A percentile compares a stretch with the other conserved stretches of the same genome.
These are phyloP conservation scores for Artemia sinica DNA, from an alignment of 2,888 invertebrate genomes.

Conservation along the genomic window DNA sequence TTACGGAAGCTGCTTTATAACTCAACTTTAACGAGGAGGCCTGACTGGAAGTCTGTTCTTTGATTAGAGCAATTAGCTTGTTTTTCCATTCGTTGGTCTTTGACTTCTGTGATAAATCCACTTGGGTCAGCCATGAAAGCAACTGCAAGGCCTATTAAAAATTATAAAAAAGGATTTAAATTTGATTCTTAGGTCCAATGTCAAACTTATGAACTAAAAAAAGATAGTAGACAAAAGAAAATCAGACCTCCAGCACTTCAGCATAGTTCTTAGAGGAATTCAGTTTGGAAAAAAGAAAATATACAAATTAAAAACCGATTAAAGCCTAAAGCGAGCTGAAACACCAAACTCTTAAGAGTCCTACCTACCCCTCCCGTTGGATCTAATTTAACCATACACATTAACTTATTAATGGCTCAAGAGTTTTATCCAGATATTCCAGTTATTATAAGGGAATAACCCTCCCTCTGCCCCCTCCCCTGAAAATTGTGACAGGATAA, in stretches of 20 bases:
- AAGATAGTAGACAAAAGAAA: constrained; percentile 42
- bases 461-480: no score
- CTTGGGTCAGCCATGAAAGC: neutral
- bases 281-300: constrained; percentile 14
- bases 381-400: no score
- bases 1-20: constrained; percentile 16
- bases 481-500: no score
- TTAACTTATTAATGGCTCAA: no score
- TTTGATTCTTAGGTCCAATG: neutral
- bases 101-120: neutral
- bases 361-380: no score
- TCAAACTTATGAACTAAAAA: constrained; percentile 36
- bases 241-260: neutral
- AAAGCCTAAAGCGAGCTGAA: no score
- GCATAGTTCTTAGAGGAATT: neutral
- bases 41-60: constrained; percentile 8
- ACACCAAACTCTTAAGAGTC: no score
- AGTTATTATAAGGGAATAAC: no score
- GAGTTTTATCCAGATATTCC: no score
- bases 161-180: neutral
- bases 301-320: constrained; percentile 8
- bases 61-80: constrained; percentile 23
- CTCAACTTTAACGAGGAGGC: constrained; percentile 5
- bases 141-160: constrained; percentile 1
- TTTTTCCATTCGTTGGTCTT: constrained; percentile 22